Base-by-base conservation (phyloP, 2,797 vertebrate genomes). In the Lepus townsendii region DNA sequence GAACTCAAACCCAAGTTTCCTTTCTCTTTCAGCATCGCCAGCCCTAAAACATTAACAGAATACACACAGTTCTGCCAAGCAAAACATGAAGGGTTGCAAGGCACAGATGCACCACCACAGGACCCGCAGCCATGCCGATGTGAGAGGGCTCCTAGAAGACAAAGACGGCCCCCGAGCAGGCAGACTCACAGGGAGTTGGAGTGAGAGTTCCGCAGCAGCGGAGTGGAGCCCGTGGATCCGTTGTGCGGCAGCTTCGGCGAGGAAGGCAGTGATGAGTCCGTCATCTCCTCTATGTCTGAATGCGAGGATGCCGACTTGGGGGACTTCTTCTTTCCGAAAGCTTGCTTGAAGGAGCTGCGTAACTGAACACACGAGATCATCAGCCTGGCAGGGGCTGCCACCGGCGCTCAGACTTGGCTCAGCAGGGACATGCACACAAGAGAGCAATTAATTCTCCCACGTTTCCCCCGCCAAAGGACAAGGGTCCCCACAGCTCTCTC, bases 221-320 rank as follows among this genome's bases (percentile, higher is more conserved):
- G 99, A 1, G 98, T 98, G 69, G 99, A 98, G 79, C 98, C 96
- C 0, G 98, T 90, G 22, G 99, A 98, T 88, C 98, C 99, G 0
- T 99, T 99, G 98, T 99, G 99, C 8, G 98, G 99, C 8, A 99
- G 98, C 96, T 99, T 99, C 1, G 99, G 99, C 0, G 99, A 99
- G 19, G 99, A 99, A 10, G 99, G 99, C 79, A 99, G 95, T 0
- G 99, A 99, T 22, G 98, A 99, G 97, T 99, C 99, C 0, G 99
- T 99, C 99, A 99, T 99, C 98, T 99, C 99, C 98, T 99, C 99
- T 10, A 99, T 99, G 97, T 99, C 99, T 0, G 99, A 99, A 97
- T 99, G 99, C 90, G 99, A 99, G 32, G 99, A 99, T 0, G 99
- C 99, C 0, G 99, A 99, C 98, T 99, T 99, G 9, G 99, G 99